phyloP scores from a whole-genome alignment of 2,797 vertebrate species.

The Falco concolor region DNA sequence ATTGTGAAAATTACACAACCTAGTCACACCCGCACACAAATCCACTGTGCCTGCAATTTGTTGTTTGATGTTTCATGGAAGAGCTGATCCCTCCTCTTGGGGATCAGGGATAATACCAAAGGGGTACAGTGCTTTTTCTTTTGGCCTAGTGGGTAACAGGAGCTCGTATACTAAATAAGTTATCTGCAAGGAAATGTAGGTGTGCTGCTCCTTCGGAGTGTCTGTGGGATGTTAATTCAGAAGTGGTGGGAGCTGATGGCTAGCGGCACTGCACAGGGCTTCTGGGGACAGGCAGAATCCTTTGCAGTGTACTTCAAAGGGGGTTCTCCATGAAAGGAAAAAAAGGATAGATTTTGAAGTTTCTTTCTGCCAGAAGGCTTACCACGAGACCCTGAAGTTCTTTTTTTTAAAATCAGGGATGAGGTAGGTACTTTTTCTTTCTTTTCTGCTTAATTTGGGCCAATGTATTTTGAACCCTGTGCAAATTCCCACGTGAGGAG shows the following conservation, averaged over 20 bases:
- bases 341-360: conserved; percentile 69
- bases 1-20: conserved; percentile 18
- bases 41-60: conserved; percentile 18
- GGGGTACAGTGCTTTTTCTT: conserved; percentile 45
- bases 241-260: conserved; percentile 52
- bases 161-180: conserved; percentile 60
- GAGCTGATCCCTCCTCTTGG: conserved; percentile 45
- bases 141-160: conserved; percentile 51
- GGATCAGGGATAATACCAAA: conserved; percentile 57
- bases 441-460: conserved; percentile 60
- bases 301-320: conserved; percentile 61
- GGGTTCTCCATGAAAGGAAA: conserved; percentile 49
- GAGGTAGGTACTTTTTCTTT: conserved; percentile 62
- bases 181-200: conserved; percentile 50
- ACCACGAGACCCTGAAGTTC: conserved; percentile 53
- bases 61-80: conserved; percentile 61
- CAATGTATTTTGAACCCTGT: conserved; percentile 12
- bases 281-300: conserved; percentile 57
- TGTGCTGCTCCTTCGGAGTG: conserved; percentile 23
- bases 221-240: conserved; percentile 63
- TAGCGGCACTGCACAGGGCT: conserved; percentile 37
- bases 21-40: conserved; percentile 30
- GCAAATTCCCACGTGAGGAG: neutral
- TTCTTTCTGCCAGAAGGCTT: conserved; percentile 71
- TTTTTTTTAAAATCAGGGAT: conserved; percentile 56